These are phyloP conservation scores for Ecliptopera silaceata DNA, from an alignment of 2,888 invertebrate genomes.

Conservation along the genomic window DNA sequence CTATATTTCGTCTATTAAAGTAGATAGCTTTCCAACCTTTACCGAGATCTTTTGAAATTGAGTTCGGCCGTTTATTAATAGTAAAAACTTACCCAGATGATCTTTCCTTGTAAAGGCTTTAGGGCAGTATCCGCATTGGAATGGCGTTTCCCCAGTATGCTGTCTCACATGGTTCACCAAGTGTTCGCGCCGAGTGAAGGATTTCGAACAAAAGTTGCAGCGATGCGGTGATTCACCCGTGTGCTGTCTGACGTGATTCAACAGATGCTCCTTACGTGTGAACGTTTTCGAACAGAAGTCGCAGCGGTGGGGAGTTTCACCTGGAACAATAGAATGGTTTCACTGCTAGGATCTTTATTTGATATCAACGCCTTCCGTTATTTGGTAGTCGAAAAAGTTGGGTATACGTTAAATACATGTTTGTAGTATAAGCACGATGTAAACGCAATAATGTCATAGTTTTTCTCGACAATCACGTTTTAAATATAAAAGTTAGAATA, in stretches of 20 bases:
- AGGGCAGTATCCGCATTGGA: conserved; percentile 92
- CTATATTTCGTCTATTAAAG: no score
- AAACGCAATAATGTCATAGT: no score
- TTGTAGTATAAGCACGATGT: no score
- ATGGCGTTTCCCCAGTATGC: conserved; percentile 89
- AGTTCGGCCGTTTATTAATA: no score
- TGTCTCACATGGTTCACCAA: conserved; percentile 93
- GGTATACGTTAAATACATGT: no score
- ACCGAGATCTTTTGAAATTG: no score
- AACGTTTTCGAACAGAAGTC: conserved; percentile 91
- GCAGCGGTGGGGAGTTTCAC: conserved; percentile 90
- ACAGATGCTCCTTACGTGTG: conserved; percentile 89
- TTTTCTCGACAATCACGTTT: no score
- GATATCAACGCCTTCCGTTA: no score
- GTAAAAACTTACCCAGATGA: conserved; percentile 81
- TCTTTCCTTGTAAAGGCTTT: conserved; percentile 94
- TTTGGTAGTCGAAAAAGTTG: no score
- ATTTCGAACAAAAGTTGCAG: conserved; percentile 93
- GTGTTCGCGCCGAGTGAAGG: conserved; percentile 93
- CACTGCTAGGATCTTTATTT: no score
- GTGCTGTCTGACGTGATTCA: conserved; percentile 90
- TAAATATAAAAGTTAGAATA: no score
- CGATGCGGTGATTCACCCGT: conserved; percentile 93
- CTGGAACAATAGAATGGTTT: conserved; percentile 46
- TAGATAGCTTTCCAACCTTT: no score